These are phyloP conservation scores for Drosophila meridiana DNA, from an alignment of 2,888 invertebrate species.

Conservation along the genomic window DNA sequence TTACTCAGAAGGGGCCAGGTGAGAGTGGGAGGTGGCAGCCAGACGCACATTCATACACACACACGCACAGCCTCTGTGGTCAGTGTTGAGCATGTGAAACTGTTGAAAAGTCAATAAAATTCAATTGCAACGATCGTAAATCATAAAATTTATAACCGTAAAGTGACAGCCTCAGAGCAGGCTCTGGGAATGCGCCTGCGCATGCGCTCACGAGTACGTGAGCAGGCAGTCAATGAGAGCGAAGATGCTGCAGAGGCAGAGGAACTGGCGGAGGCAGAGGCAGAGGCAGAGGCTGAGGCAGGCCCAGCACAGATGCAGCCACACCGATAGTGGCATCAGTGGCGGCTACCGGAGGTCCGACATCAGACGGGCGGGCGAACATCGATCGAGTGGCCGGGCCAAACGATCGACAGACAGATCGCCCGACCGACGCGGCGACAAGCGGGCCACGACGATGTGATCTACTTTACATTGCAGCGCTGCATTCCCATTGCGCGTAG, in stretches of 20 bases:
- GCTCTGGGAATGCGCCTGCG: constrained; percentile 71
- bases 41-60: neutral
- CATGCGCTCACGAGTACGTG: constrained; percentile 73
- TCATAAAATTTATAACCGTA: constrained; percentile 84
- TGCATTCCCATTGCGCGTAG: constrained; percentile 42
- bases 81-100: constrained; percentile 59
- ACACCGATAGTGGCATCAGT: constrained; percentile 63
- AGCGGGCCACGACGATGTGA: constrained; percentile 58
- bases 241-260: constrained; percentile 3
- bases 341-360: constrained; percentile 58
- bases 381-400: constrained; percentile 14
- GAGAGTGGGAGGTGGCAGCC: constrained; percentile 38
- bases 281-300: constrained; percentile 4
- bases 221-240: constrained; percentile 67
- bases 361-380: constrained; percentile 30
- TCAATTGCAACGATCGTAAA: constrained; percentile 81
- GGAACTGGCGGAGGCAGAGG: neutral
- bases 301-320: constrained; percentile 46
- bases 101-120: constrained; percentile 83
- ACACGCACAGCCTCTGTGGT: neutral
- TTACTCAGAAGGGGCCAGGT: neutral
- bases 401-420: constrained; percentile 27
- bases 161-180: constrained; percentile 78
- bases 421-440: constrained; percentile 24
- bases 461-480: constrained; percentile 74